Conservation (phyloP, 2,797 vertebrate species). For the Rhodeus uyekii region DNA sequence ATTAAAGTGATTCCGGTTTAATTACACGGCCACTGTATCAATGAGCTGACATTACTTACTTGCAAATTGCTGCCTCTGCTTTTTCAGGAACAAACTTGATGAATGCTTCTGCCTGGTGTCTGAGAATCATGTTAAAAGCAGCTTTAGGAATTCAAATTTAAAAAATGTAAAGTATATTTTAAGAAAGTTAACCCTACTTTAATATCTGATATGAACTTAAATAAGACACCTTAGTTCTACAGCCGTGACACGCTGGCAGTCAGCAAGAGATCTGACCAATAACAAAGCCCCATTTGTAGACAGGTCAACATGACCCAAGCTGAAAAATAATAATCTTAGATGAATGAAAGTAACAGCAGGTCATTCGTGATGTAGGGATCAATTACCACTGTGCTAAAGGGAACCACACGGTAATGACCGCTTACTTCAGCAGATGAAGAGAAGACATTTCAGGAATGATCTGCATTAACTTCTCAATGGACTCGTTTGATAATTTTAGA, state of each 20-base stretch:
- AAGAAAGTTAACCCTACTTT: neutral
- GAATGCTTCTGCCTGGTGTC: conserved; percentile 65
- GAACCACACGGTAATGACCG: neutral
- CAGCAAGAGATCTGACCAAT: conserved; percentile 71
- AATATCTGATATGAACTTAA: neutral
- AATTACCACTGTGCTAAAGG: neutral
- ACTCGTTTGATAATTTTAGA: conserved; percentile 68
- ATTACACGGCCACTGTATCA: neutral
- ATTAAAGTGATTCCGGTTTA: neutral
- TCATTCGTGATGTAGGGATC: neutral
- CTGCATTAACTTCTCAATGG: conserved; percentile 72
- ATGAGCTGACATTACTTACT: conserved; percentile 55
- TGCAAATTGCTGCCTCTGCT: conserved; percentile 66
- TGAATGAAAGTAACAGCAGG: neutral
- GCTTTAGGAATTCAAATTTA: neutral
- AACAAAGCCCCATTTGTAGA: conserved; percentile 64
- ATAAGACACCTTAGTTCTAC: conserved; percentile 79
- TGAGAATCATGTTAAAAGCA: conserved; percentile 46
- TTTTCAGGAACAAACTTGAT: conserved; percentile 62
- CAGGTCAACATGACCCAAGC: conserved; percentile 73
- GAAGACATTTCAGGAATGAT: conserved; percentile 69
- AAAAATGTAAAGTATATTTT: neutral
- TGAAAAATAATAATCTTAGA: conserved; percentile 54
- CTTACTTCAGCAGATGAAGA: conserved; percentile 82
- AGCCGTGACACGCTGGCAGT: conserved; percentile 69